These are phyloP conservation scores for Halesus radiatus DNA, from an alignment of 1,140 invertebrate species.

Conservation along the genomic window DNA sequence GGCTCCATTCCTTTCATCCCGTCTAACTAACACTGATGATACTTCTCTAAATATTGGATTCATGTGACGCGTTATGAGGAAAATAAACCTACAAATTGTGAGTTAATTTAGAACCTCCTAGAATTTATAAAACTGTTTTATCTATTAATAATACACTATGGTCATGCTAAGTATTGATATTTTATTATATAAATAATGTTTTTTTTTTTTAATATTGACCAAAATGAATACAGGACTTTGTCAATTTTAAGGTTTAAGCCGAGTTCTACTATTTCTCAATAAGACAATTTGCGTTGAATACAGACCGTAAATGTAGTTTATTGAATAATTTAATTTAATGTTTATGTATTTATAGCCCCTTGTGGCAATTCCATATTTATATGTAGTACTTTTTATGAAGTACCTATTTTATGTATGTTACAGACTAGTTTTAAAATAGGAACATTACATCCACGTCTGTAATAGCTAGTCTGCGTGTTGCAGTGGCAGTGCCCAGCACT, in stretches of 20 bases:
- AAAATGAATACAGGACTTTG: slow-evolving; percentile 28
- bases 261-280: slow-evolving; percentile 20
- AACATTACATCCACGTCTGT: slow-evolving; percentile 56
- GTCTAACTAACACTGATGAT: slow-evolving; percentile 33
- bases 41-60: slow-evolving; percentile 48
- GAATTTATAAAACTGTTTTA: slow-evolving; percentile 51
- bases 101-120: slow-evolving; percentile 53
- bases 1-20: slow-evolving; percentile 4
- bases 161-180: slow-evolving; percentile 47
- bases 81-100: slow-evolving; percentile 48
- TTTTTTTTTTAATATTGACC: slow-evolving; percentile 13
- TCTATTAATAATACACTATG: slow-evolving; percentile 51
- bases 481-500: background rate
- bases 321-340: slow-evolving; percentile 46
- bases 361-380: slow-evolving; percentile 38
- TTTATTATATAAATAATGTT: slow-evolving; percentile 10
- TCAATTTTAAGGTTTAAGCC: slow-evolving; percentile 7
- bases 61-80: slow-evolving; percentile 39
- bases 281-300: slow-evolving; percentile 43
- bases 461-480: slow-evolving; percentile 54
- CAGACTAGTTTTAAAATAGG: slow-evolving; percentile 59
- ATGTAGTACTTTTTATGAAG: slow-evolving; percentile 16
- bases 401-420: slow-evolving; percentile 46
- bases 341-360: slow-evolving; percentile 40
- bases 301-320: slow-evolving; percentile 41